Base-by-base conservation (phyloP, 2,797 vertebrate genomes). In the Catamblyrhynchus diadema region DNA sequence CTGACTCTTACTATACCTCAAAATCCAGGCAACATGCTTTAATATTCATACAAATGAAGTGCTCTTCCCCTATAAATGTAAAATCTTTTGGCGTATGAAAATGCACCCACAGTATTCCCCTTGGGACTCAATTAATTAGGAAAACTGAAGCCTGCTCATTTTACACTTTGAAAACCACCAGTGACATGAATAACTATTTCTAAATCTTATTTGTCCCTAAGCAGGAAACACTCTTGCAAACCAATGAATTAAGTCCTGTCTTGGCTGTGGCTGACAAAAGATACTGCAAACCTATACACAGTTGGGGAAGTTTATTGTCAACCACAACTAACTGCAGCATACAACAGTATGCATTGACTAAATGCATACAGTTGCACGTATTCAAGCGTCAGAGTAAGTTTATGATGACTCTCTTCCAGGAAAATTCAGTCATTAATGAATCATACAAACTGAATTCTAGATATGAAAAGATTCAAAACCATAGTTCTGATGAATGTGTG, bases 71-170 rank as follows among this genome's bases (percentile, higher is more conserved):
- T 64, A 47, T 12, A 66, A 86, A 90, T 84, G n/a, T 37, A 92
- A 96, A 62, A 95, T 47, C 80, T 28, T 90, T 94, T 18, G 10
- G 79, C 7, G 22, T 30, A 79, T 32, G 45, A 90, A 80, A 96
- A 91, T 13, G 7, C 20, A 80, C 14, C 54, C 73, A 48, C 42
- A 48, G 81, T 44, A 96, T 86, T 82, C 74, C 81, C 59, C 74
- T 74, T 32, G 81, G 56, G 79, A 94, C 59, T 95, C 85, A 95
- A 93, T 96, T 97, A 97, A 96, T 95, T 54, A 62, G 59, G 16
- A 88, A 91, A 87, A 95, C 54, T 61, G 50, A 96, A 96, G 54
- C 32, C 60, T 86, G 23, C n/a, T 75, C 5, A 16, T 92, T 94
- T 92, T 50, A 86, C 51, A 92, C 23, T 80, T 80, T 93, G 66